Evolutionary conservation across 1,140 invertebrate genomes (phyloP).

Genomic region (Tetramorium simillimum): DNA sequence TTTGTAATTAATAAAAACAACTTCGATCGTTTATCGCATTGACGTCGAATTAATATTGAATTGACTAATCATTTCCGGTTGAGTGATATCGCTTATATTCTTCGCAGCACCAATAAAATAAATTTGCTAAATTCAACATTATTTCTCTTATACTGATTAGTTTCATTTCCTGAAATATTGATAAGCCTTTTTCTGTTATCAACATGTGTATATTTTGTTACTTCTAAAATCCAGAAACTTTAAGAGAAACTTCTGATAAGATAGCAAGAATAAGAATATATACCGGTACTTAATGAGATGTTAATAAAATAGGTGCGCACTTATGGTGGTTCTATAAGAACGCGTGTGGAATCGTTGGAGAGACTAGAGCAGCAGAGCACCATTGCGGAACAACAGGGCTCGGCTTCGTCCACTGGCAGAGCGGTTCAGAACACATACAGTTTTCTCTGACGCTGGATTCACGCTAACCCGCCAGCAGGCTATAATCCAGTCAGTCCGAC

Average conservation of each 20-base stretch:
- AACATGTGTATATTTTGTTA: neutral
- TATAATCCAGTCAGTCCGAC: constrained; percentile 77
- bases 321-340: constrained; percentile 89
- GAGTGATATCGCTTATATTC: neutral
- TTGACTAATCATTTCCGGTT: too few relatives aligned
- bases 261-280: constrained; percentile 54
- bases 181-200: neutral
- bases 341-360: constrained; percentile 89
- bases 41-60: too few relatives aligned
- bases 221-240: constrained; percentile 71
- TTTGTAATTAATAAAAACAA: too few relatives aligned
- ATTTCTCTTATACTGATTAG: neutral
- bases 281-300: constrained; percentile 49
- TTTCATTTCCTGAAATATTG: constrained; percentile 1
- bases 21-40: too few relatives aligned
- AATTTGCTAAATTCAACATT: neutral
- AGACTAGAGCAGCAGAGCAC: constrained; percentile 86
- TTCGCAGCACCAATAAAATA: neutral
- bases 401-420: constrained; percentile 85
- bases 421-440: constrained; percentile 92
- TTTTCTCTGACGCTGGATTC: constrained; percentile 88
- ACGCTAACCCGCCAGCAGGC: constrained; percentile 75
- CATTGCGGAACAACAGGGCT: constrained; percentile 81
- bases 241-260: constrained; percentile 68
- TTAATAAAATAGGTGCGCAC: constrained; percentile 84